Evolutionary conservation across 2,797 vertebrate genomes (phyloP).

Genomic region (Neosilurus mollespiculum): DNA sequence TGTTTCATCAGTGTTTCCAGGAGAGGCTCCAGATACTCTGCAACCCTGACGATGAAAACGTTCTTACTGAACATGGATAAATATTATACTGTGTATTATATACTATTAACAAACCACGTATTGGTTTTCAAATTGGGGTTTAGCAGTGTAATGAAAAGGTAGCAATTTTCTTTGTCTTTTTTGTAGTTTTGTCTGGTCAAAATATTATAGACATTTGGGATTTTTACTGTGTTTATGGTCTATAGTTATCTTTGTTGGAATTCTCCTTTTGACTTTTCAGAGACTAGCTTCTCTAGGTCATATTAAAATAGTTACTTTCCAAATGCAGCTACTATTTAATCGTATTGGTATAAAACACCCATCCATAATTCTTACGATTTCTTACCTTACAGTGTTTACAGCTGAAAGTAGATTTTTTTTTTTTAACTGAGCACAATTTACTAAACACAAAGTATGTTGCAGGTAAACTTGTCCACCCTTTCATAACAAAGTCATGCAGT

Average conservation of each 20-base stretch:
- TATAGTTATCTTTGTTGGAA: background rate
- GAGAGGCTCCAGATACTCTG: background rate
- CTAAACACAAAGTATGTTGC: background rate
- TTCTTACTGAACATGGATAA: background rate
- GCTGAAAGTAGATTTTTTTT: background rate
- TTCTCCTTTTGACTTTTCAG: background rate
- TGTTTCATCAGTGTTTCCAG: background rate
- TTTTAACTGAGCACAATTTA: background rate
- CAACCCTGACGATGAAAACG: background rate
- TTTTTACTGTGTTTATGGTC: background rate
- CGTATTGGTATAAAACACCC: background rate
- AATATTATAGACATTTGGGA: background rate
- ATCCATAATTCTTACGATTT: background rate
- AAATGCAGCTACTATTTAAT: background rate
- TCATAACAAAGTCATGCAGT: slow-evolving; percentile 58
- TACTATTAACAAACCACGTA: background rate
- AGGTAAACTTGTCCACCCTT: slow-evolving; percentile 27
- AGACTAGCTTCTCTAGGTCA: background rate
- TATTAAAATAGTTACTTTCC: background rate
- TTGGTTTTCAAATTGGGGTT: too few species aligned
- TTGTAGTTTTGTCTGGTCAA: background rate
- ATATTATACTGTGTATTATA: background rate
- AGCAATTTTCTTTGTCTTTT: background rate
- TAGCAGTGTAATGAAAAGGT: background rate
- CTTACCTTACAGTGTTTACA: background rate